phyloP scores from a whole-genome alignment of 2,888 invertebrate species.

The Acleris laterana region DNA sequence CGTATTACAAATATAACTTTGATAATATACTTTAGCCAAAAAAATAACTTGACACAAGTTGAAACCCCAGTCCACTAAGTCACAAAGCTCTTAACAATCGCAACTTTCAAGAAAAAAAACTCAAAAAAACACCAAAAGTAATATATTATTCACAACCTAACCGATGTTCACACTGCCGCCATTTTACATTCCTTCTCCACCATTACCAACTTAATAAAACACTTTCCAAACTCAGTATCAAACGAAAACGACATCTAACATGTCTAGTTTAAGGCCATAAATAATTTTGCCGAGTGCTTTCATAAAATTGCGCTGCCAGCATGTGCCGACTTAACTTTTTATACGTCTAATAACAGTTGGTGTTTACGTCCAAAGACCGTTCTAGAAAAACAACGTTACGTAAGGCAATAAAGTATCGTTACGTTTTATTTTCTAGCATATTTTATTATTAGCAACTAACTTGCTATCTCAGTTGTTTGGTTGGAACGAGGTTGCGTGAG shows the following conservation, averaged over 20 bases:
- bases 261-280: neutral
- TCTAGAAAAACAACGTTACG: constrained; percentile 8
- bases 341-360: constrained; percentile 28
- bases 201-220: neutral
- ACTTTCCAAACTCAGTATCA: neutral
- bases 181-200: constrained; percentile 14
- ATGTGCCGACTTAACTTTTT: constrained; percentile 18
- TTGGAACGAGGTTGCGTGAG: too few species aligned
- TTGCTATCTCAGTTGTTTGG: too few species aligned
- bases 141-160: constrained; percentile 20
- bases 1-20: too few species aligned
- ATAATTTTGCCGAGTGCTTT: neutral
- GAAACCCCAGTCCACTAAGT: too few species aligned
- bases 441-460: too few species aligned
- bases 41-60: too few species aligned
- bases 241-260: neutral
- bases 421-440: neutral
- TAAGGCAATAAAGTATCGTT: neutral
- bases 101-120: neutral
- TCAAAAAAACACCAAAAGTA: constrained; percentile 9
- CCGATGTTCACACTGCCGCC: constrained; percentile 13
- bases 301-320: neutral
- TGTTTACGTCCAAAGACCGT: constrained; percentile 12
- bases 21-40: too few species aligned
- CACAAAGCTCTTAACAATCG: too few species aligned